A percentile compares a stretch with the other conserved stretches of the same genome.
Evolutionary conservation across 2,113 vertebrate species (phyloP).

Genomic region (Lynx canadensis): DNA sequence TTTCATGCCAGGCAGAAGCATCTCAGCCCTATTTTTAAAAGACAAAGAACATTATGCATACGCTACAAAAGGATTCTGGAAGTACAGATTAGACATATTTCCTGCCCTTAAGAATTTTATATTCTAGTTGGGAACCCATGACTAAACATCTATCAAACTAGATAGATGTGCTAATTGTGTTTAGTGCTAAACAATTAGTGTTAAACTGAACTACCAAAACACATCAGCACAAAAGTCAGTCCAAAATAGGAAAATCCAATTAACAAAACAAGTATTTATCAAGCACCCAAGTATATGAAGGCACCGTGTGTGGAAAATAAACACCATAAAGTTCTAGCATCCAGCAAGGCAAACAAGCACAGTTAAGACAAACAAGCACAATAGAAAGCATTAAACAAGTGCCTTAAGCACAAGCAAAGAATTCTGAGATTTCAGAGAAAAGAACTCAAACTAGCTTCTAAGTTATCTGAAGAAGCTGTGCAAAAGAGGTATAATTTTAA

Average conservation of each 20-base stretch:
- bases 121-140: not conserved
- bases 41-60: not conserved
- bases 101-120: slow-evolving; percentile 15
- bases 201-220: not conserved
- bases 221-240: slow-evolving; percentile 3
- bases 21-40: not conserved
- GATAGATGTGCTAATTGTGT: no score
- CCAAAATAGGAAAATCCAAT: slow-evolving; percentile 16
- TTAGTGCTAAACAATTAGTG: not conserved
- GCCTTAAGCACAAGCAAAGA: not conserved
- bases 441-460: slow-evolving; percentile 24
- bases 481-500: slow-evolving; percentile 23
- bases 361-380: not conserved
- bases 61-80: not conserved
- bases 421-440: slow-evolving; percentile 25
- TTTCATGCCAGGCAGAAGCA: not conserved
- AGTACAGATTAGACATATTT: not conserved
- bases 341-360: not conserved
- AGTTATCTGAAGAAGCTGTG: slow-evolving; percentile 22
- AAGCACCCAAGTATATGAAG: not conserved
- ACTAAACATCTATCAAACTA: not conserved
- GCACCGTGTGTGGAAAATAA: slow-evolving; percentile 7
- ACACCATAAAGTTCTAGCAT: not conserved
- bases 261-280: slow-evolving; percentile 51
- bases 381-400: not conserved